These are phyloP conservation scores for Gopherus flavomarginatus DNA, from an alignment of 2,113 vertebrate species.

Conservation along the genomic window DNA sequence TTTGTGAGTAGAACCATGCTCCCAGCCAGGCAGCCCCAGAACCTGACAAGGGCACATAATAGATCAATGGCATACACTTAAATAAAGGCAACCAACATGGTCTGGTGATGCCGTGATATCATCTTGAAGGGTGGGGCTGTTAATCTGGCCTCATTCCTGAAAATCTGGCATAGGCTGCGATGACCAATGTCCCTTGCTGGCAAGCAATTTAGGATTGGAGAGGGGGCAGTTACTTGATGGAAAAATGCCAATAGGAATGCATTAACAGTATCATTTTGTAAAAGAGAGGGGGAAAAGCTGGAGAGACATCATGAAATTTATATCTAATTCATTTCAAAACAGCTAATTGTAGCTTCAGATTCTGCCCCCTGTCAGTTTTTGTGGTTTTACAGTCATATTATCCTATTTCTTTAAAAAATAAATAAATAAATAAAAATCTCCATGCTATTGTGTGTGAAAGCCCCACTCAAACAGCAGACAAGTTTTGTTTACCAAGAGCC, in stretches of 20 bases:
- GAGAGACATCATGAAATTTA: not conserved
- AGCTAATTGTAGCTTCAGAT: not conserved
- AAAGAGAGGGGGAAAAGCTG: not conserved
- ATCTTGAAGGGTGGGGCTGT: not conserved
- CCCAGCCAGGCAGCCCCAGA: not conserved
- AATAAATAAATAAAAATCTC: no score
- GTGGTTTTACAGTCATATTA: not conserved
- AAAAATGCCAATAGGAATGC: not conserved
- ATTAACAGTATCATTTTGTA: not conserved
- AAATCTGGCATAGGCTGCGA: not conserved
- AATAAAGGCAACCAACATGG: not conserved
- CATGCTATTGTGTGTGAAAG: not conserved
- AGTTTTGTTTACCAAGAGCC: not conserved
- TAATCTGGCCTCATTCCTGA: not conserved
- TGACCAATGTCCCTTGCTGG: not conserved
- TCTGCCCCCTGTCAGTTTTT: not conserved
- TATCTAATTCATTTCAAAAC: not conserved
- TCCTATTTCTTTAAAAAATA: not conserved
- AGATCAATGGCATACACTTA: not conserved
- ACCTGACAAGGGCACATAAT: not conserved
- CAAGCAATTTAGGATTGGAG: not conserved
- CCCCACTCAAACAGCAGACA: not conserved
- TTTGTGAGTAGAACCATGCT: slow-evolving; percentile 9
- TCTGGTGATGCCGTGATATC: not conserved
- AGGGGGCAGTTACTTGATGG: not conserved